These are phyloP conservation scores for Apodemia zela DNA, from an alignment of 2,888 invertebrate species.

Conservation along the genomic window DNA sequence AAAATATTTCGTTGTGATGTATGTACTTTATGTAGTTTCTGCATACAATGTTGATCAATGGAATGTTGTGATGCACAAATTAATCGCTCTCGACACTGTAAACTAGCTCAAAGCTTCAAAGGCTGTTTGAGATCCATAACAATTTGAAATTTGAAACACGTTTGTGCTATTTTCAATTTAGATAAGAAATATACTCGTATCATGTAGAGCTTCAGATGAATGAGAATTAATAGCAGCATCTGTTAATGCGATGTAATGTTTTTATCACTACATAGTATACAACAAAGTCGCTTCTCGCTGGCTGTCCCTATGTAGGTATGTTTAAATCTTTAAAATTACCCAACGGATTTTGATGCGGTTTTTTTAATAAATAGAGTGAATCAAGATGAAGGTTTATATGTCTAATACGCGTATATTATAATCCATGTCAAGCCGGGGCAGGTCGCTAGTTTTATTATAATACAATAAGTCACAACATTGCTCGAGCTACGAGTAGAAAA, in stretches of 20 bases:
- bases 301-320: no score
- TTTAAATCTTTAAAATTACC: no score
- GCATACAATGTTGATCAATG: not conserved
- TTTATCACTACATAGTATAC: no score
- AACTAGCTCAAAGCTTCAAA: conserved; percentile 7
- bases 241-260: not conserved
- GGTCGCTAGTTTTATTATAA: no score
- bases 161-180: conserved; percentile 3
- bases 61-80: conserved; percentile 7
- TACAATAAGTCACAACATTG: no score
- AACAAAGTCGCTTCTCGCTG: no score
- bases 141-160: conserved; percentile 5
- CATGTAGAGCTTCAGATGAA: not conserved
- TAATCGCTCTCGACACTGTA: not conserved
- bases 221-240: not conserved
- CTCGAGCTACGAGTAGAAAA: no score
- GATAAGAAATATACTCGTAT: not conserved
- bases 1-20: not conserved
- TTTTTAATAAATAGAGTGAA: no score
- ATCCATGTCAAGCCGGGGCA: no score
- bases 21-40: not conserved
- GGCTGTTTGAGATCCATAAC: conserved; percentile 1
- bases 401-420: no score
- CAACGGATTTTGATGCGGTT: no score
- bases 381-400: no score